A percentile compares a stretch with the other conserved stretches of the same genome.
Evolutionary conservation across 2,797 vertebrate genomes (phyloP).

Genomic region (Gephyroberyx darwinii): DNA sequence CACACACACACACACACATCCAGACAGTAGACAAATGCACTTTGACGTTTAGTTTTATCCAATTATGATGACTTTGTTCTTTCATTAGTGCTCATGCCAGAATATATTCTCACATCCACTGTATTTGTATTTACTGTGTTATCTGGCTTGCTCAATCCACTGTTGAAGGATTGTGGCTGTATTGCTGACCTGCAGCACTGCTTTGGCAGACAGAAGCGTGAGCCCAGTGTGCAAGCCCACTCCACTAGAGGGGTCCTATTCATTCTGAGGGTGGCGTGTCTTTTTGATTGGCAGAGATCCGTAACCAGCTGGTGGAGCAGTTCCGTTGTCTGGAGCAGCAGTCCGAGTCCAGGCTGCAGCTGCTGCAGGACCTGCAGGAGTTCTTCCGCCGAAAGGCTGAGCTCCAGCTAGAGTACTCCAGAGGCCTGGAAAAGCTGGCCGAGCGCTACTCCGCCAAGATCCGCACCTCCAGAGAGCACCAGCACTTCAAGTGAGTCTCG

Average conservation of each 20-base stretch:
- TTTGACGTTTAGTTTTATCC: conserved; percentile 59
- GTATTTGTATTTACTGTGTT: conserved; percentile 12
- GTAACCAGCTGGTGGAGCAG: conserved; percentile 96
- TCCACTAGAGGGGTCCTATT: conserved; percentile 13
- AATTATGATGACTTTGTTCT: conserved; percentile 63
- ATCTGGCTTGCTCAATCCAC: conserved; percentile 1
- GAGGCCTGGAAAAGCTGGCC: conserved; percentile 95
- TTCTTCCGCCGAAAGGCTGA: conserved; percentile 98
- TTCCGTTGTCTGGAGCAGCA: conserved; percentile 99
- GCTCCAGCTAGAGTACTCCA: conserved; percentile 96
- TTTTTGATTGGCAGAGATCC: conserved; percentile 88
- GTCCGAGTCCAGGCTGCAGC: conserved; percentile 93
- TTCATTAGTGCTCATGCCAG: conserved; percentile 40
- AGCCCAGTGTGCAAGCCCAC: conserved; percentile 33
- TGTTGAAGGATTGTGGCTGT: conserved; percentile 6
- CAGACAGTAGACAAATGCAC: conserved; percentile 52
- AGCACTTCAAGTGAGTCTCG: conserved; percentile 92
- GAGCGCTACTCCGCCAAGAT: conserved; percentile 97
- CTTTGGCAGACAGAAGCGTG: conserved; percentile 34
- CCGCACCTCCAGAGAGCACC: conserved; percentile 93
- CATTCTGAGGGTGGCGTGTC: conserved; percentile 49
- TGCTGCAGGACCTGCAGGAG: conserved; percentile 98
- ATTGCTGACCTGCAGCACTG: conserved; percentile 38
- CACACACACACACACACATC: conserved; percentile 12
- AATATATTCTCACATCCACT: conserved; percentile 15